phyloP scores from a whole-genome alignment of 2,113 vertebrate species.

The Lepisosteus oculatus region DNA sequence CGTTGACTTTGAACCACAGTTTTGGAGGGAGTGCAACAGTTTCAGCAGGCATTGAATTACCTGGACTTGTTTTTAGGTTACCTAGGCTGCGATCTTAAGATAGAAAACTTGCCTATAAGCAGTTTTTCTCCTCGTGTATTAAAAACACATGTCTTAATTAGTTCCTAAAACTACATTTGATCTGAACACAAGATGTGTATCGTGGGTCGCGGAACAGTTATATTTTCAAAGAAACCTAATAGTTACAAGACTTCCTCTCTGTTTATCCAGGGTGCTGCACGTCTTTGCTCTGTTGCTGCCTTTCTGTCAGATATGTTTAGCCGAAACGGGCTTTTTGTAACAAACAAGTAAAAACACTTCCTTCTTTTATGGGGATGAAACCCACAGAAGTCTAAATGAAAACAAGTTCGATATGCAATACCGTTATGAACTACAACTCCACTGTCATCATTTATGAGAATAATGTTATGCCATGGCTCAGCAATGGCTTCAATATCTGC shows the following conservation, averaged over 20 bases:
- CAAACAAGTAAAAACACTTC: too few species aligned
- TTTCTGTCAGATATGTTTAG: too few species aligned
- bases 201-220: neutral
- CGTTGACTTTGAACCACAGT: neutral
- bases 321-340: too few species aligned
- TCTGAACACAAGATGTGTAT: neutral
- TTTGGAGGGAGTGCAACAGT: neutral
- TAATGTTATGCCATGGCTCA: too few species aligned
- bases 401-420: too few species aligned
- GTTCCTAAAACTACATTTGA: neutral
- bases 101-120: neutral
- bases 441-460: too few species aligned
- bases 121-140: neutral
- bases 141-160: neutral
- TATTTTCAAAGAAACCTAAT: neutral
- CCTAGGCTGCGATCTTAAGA: neutral
- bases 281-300: too few species aligned
- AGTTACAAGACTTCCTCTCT: neutral
- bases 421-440: too few species aligned
- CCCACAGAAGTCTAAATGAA: too few species aligned
- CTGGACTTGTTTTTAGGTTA: neutral
- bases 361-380: too few species aligned
- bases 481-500: too few species aligned
- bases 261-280: too few species aligned
- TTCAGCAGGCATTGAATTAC: neutral